phyloP scores from a whole-genome alignment of 1,140 invertebrate genomes.

The Drosophila bipectinata region DNA sequence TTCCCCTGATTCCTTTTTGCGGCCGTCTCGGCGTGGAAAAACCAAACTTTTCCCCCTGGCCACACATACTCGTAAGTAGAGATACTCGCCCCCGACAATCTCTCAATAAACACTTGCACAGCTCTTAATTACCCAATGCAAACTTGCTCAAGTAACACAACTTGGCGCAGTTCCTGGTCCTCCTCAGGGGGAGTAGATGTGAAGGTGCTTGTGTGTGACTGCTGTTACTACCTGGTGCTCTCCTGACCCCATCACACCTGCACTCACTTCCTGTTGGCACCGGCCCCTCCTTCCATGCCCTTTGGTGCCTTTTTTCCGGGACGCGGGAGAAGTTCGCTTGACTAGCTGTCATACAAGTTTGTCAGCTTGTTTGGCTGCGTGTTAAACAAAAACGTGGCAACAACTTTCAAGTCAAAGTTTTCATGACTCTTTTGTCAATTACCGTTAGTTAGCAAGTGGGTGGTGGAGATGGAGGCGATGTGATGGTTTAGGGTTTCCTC shows the following conservation, averaged over 20 bases:
- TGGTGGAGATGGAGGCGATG: not conserved
- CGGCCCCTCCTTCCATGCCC: not conserved
- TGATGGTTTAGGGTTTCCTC: not conserved
- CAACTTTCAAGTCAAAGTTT: slow-evolving; percentile 78
- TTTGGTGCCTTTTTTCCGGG: slow-evolving; percentile 21
- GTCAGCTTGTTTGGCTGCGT: slow-evolving; percentile 74
- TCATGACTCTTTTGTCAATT: slow-evolving; percentile 81
- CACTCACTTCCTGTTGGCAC: slow-evolving; percentile 31
- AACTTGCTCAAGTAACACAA: slow-evolving; percentile 73
- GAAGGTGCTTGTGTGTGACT: slow-evolving; percentile 20
- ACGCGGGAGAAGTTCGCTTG: slow-evolving; percentile 42
- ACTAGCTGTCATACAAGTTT: slow-evolving; percentile 74
- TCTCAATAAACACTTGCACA: slow-evolving; percentile 80
- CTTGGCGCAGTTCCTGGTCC: slow-evolving; percentile 27
- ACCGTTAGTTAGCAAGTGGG: slow-evolving; percentile 63
- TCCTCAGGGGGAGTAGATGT: slow-evolving; percentile 6
- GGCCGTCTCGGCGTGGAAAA: slow-evolving; percentile 24
- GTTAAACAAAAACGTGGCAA: slow-evolving; percentile 78
- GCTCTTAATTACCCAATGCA: slow-evolving; percentile 81
- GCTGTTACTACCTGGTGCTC: slow-evolving; percentile 16
- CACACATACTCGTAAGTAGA: slow-evolving; percentile 28
- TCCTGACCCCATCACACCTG: slow-evolving; percentile 37
- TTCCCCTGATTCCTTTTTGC: slow-evolving; percentile 1
- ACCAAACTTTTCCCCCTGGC: slow-evolving; percentile 26
- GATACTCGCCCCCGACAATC: slow-evolving; percentile 46